Percentiles rank a stretch among this genome's conserved stretches.
Evolutionary conservation across 2,113 vertebrate genomes (phyloP).

Genomic region (Nyctereutes procyonoides): DNA sequence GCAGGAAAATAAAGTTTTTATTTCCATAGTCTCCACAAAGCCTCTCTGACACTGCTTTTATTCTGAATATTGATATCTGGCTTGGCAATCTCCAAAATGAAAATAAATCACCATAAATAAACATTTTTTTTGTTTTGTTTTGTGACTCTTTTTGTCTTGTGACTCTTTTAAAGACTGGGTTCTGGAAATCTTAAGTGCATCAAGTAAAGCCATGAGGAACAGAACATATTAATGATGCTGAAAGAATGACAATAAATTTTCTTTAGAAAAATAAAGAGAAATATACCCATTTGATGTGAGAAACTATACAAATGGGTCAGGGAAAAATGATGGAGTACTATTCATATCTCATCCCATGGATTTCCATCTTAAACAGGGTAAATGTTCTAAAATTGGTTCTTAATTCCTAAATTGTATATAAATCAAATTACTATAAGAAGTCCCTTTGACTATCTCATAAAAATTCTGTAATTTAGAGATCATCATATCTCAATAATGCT

Average conservation of each 20-base stretch:
- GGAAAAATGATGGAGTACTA: neutral
- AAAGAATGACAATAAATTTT: neutral
- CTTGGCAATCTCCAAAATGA: slow-evolving; percentile 9
- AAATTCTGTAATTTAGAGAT: neutral
- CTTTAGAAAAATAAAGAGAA: neutral
- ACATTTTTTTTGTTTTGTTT: neutral
- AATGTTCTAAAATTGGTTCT: neutral
- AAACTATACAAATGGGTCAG: neutral
- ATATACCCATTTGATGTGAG: neutral
- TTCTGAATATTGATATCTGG: neutral
- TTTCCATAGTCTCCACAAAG: neutral
- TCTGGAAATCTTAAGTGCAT: neutral
- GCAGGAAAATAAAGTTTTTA: neutral
- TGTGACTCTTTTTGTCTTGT: neutral
- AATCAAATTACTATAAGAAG: neutral
- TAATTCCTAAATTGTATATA: neutral
- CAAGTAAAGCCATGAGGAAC: neutral
- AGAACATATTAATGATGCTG: neutral
- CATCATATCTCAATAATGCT: neutral
- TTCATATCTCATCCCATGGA: neutral
- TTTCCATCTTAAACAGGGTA: neutral
- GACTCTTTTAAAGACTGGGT: neutral
- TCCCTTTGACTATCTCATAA: neutral
- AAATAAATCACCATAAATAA: neutral
- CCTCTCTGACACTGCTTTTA: neutral